Conservation (phyloP, 2,797 vertebrate genomes). For the Hybognathus amarus region DNA sequence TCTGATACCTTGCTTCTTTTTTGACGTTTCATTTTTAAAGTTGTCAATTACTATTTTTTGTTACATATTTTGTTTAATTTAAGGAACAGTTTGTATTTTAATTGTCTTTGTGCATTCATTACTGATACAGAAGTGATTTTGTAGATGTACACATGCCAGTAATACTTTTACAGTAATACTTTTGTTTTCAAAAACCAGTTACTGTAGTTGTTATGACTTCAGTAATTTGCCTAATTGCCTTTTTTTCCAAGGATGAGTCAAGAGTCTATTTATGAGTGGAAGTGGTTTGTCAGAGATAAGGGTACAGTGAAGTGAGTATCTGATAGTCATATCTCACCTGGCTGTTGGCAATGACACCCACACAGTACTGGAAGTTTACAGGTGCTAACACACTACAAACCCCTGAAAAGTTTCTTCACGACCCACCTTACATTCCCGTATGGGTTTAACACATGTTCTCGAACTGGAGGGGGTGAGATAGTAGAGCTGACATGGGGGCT, state of each 20-base stretch:
- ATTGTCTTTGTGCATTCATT: not conserved
- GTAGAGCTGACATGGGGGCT: slow-evolving; percentile 38
- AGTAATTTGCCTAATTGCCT: slow-evolving; percentile 39
- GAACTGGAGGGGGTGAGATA: not conserved
- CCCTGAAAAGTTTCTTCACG: slow-evolving; percentile 48
- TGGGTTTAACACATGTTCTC: slow-evolving; percentile 49
- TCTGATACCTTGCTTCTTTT: not conserved
- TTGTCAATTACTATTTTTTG: not conserved
- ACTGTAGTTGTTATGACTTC: slow-evolving; percentile 34
- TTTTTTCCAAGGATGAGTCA: slow-evolving; percentile 51
- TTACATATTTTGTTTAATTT: too few relatives aligned
- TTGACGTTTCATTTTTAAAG: not conserved
- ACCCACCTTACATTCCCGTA: slow-evolving; percentile 54
- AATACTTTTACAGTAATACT: slow-evolving; percentile 16
- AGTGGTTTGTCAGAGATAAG: slow-evolving; percentile 52
- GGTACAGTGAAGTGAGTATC: slow-evolving; percentile 56
- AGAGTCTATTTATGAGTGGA: slow-evolving; percentile 52
- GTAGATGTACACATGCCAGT: slow-evolving; percentile 30
- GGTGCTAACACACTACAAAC: slow-evolving; percentile 36
- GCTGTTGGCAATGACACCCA: slow-evolving; percentile 56
- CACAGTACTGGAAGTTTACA: slow-evolving; percentile 58
- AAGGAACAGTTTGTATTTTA: not conserved
- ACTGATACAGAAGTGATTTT: slow-evolving; percentile 7
- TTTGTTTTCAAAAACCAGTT: slow-evolving; percentile 19
- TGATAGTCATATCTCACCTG: slow-evolving; percentile 64